phyloP scores from a whole-genome alignment of 2,888 invertebrate species.

The Tiphia femorata region DNA sequence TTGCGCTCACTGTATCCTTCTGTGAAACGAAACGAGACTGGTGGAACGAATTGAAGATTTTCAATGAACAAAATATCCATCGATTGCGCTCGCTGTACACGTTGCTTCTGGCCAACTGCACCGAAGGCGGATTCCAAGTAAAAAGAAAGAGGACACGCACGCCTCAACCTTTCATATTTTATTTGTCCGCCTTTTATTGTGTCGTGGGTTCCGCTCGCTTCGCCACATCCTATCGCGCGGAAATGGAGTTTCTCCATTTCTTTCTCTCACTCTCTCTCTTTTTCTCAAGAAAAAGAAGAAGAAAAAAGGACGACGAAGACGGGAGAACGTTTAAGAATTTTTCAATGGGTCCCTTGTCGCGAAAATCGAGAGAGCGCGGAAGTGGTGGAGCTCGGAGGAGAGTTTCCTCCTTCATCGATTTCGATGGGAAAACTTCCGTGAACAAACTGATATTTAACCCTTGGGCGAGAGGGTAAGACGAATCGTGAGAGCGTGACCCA shows the following conservation, averaged over 20 bases:
- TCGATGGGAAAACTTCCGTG: conserved; percentile 21
- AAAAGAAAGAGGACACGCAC: background rate
- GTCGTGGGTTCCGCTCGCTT: conserved; percentile 32
- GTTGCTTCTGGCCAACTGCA: too few relatives aligned
- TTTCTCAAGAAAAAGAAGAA: too few relatives aligned
- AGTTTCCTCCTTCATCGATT: background rate
- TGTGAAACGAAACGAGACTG: too few relatives aligned
- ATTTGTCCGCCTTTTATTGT: conserved; percentile 45
- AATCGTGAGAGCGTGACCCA: background rate
- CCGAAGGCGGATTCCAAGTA: too few relatives aligned
- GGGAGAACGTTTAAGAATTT: conserved; percentile 14
- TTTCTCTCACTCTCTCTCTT: too few relatives aligned
- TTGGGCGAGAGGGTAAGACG: background rate
- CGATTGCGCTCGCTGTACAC: too few relatives aligned
- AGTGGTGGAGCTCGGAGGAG: too few relatives aligned
- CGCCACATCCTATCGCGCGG: conserved; percentile 14
- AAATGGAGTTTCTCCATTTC: conserved; percentile 12
- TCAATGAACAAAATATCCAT: too few relatives aligned
- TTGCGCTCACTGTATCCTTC: too few relatives aligned
- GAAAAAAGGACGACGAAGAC: background rate
- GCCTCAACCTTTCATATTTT: conserved; percentile 56
- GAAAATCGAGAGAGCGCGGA: conserved; percentile 6
- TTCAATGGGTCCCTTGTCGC: background rate
- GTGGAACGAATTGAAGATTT: too few relatives aligned
- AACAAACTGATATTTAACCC: conserved; percentile 15